Percentiles rank a stretch among this genome's conserved stretches.
Evolutionary conservation across 2,113 vertebrate genomes (phyloP).

Genomic region (Scopus umbretta): DNA sequence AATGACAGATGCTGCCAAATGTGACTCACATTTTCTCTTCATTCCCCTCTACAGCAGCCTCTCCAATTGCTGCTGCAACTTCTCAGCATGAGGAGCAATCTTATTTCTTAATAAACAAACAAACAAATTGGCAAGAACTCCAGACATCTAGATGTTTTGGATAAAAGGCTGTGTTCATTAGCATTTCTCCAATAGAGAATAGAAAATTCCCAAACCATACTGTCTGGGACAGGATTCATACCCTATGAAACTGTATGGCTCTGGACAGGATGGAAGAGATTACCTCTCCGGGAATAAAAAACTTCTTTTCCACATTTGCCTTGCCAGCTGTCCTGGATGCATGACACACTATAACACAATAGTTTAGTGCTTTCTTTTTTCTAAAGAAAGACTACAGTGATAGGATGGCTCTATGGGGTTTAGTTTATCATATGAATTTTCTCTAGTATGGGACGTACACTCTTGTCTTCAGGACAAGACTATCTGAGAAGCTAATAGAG

Average conservation of each 20-base stretch:
- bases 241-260: neutral
- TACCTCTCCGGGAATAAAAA: neutral
- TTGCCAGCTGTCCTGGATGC: neutral
- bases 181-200: neutral
- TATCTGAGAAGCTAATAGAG: neutral
- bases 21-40: constrained; percentile 18
- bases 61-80: constrained; percentile 10
- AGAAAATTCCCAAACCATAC: neutral
- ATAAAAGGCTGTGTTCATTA: neutral
- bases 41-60: neutral
- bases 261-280: neutral
- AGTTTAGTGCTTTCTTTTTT: neutral
- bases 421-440: neutral
- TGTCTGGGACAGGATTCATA: neutral
- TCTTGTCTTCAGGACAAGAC: neutral
- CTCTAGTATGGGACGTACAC: neutral
- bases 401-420: neutral
- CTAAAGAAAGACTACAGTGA: neutral
- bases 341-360: neutral
- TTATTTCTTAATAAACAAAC: constrained; percentile 46
- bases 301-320: neutral
- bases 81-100: constrained; percentile 16
- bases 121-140: constrained; percentile 19
- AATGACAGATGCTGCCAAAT: constrained; percentile 23
- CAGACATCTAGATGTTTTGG: neutral